Evolutionary conservation across 2,797 vertebrate species (phyloP).

Genomic region (Synaphobranchus kaupii): DNA sequence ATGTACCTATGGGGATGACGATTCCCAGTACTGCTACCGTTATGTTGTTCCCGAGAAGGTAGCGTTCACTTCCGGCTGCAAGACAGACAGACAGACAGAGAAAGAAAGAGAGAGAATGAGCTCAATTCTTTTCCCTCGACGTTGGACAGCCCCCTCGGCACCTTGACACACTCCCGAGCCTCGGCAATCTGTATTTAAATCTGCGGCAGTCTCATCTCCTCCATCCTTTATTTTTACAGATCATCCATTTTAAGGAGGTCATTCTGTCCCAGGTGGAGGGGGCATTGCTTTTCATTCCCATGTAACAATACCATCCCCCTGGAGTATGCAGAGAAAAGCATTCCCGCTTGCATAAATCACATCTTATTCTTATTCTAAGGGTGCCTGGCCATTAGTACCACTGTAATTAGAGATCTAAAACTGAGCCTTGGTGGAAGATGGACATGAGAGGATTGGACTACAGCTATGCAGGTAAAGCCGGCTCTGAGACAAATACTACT

Average conservation of each 20-base stretch:
- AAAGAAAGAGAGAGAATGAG: constrained; percentile 26
- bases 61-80: constrained; percentile 84
- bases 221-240: constrained; percentile 24
- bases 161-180: not conserved
- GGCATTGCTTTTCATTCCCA: not conserved
- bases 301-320: constrained; percentile 38
- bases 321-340: constrained; percentile 32
- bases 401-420: constrained; percentile 65
- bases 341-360: constrained; percentile 53
- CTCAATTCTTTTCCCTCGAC: not conserved
- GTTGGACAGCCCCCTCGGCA: not conserved
- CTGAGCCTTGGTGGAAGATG: constrained; percentile 64
- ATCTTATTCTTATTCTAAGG: constrained; percentile 49
- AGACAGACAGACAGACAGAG: constrained; percentile 31
- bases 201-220: not conserved
- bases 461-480: constrained; percentile 50
- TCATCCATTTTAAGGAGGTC: not conserved
- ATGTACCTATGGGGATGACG: constrained; percentile 93
- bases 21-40: constrained; percentile 92
- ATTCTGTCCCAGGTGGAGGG: not conserved
- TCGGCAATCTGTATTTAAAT: not conserved
- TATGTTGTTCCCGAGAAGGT: constrained; percentile 88
- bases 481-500: not conserved
- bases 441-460: constrained; percentile 54
- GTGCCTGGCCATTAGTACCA: constrained; percentile 57